Percentiles rank a stretch among this genome's conserved stretches.
Conservation (phyloP, 2,888 invertebrate species). For the Drosophila diplacantha region DNA sequence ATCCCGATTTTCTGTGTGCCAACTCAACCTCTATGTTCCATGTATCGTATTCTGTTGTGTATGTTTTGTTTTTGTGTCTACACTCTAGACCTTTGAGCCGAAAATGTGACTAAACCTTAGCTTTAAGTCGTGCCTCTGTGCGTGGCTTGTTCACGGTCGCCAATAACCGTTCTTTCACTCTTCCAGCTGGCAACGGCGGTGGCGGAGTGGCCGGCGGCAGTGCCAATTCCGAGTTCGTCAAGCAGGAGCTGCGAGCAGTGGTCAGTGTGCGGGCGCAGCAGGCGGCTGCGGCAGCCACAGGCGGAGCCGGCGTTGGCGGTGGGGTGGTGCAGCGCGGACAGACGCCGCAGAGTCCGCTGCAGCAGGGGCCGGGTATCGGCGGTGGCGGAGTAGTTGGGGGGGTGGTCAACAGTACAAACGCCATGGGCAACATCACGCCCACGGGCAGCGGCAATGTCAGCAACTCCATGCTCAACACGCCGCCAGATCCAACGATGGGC, state of each 20-base stretch:
- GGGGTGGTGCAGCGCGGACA: constrained; percentile 67
- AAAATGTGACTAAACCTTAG: constrained; percentile 60
- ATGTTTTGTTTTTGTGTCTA: constrained; percentile 51
- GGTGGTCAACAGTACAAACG: constrained; percentile 72
- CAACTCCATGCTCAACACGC: constrained; percentile 75
- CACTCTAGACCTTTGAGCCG: constrained; percentile 33
- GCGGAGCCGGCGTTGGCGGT: constrained; percentile 64
- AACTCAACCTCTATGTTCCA: constrained; percentile 34
- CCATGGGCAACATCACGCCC: constrained; percentile 65
- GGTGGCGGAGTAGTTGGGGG: constrained; percentile 50
- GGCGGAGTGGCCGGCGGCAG: constrained; percentile 78
- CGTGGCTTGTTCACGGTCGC: constrained; percentile 17
- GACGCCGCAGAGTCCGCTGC: constrained; percentile 77
- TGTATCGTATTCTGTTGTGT: constrained; percentile 58
- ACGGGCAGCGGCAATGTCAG: constrained; percentile 60
- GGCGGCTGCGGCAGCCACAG: constrained; percentile 75
- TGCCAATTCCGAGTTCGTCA: constrained; percentile 89
- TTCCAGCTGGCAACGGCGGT: constrained; percentile 60
- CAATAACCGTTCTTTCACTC: constrained; percentile 12
- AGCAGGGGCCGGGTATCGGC: constrained; percentile 73
- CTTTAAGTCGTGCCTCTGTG: not conserved
- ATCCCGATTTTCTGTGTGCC: constrained; percentile 34
- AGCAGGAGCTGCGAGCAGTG: constrained; percentile 92
- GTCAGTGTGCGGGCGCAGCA: constrained; percentile 86
- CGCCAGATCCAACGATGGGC: constrained; percentile 76